These are phyloP conservation scores for Aythya fuligula DNA, from an alignment of 2,797 vertebrate genomes.

Conservation along the genomic window DNA sequence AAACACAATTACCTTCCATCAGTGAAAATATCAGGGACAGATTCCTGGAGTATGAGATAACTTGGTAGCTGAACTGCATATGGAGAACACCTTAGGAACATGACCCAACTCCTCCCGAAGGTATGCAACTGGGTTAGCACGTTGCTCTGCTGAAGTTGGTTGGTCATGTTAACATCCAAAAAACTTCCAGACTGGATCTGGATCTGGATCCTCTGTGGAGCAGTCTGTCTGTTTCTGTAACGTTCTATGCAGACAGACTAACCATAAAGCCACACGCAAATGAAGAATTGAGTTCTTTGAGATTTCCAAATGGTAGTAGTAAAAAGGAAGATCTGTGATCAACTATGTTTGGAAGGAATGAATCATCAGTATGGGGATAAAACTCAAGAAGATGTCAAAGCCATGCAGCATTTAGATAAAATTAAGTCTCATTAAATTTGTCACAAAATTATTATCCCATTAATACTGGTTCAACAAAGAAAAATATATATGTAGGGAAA, in stretches of 20 bases:
- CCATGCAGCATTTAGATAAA: neutral
- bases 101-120: accelerated
- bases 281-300: neutral
- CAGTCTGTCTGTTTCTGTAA: neutral
- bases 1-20: accelerated
- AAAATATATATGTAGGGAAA: neutral
- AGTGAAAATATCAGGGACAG: neutral
- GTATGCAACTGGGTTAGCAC: accelerated
- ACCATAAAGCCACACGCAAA: neutral
- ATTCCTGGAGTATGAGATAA: neutral
- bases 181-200: neutral
- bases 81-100: neutral
- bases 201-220: neutral
- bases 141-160: neutral
- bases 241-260: neutral
- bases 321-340: neutral
- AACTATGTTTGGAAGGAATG: neutral
- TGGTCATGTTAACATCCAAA: neutral
- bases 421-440: neutral
- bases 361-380: neutral
- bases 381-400: neutral
- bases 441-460: neutral
- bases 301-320: neutral
- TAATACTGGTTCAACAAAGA: neutral
- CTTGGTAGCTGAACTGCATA: neutral